Evolutionary conservation across 2,113 vertebrate genomes (phyloP), one percentile per base, ranked within the genome.

Genomic region (Hippocampus comes): DNA sequence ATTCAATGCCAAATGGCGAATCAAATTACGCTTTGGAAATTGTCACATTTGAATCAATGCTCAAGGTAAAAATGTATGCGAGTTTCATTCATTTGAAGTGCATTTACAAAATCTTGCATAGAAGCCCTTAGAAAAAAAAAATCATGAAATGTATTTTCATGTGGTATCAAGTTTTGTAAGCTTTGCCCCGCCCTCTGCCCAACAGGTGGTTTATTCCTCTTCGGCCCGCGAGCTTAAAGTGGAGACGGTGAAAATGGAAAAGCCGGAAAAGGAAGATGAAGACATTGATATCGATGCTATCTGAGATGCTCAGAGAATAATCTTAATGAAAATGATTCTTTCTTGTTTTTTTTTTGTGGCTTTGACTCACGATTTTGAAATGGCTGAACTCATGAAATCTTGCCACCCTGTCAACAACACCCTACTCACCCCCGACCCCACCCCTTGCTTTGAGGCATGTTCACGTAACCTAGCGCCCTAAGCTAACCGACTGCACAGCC

Each of bases 281-380:
- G 97, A 99, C 89, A 96, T 99, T n/a, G 97, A 99, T 87, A 98
- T 98, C 14, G 97, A 99, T 90, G 96, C 97, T 79, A 99, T 99
- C 93, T 99, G 93, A 90, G 73, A 48, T 49, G 70, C 72, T 65
- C n/a, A 9, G 48, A 6, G 21, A 23, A 56, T 56, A 23, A 51
- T 51, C 6, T 23, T 20, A 85, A 84, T 42, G 56, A 75, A 18
- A 74, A 43, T 67, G 64, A 71, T 51, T 75, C 73, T 77, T 51
- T 75, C 73, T 77, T 80, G 67, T 87, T 77, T 43, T 43, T 43
- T 1, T 74, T 48, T 74, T 84, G 80, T 86, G 77, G 85, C 82
- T 88, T 81, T 81, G 73, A 76, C 41, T 82, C 67, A 51, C 23
- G 18, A 71, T 71, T 73, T 76, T 78, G 68, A 64, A 79, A 77